These are phyloP conservation scores for Drosophila borealis DNA, from an alignment of 2,888 invertebrate genomes.

Conservation along the genomic window DNA sequence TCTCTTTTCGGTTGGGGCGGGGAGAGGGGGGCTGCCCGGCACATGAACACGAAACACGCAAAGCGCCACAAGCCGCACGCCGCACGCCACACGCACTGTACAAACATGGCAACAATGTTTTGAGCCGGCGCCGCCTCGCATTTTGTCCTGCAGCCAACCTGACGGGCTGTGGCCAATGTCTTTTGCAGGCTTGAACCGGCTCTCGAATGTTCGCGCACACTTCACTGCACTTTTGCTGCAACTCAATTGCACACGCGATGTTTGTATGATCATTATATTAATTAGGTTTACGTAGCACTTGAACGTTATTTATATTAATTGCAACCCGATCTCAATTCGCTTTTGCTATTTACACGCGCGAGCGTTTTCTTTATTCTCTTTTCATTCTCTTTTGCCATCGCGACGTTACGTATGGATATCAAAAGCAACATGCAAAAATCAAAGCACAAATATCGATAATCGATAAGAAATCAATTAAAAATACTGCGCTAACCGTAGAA, in stretches of 20 bases:
- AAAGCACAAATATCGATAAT: neutral
- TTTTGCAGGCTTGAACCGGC: neutral
- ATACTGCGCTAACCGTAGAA: neutral
- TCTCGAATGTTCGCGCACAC: no score
- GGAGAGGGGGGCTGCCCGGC: constrained; percentile 1
- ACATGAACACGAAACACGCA: constrained; percentile 15
- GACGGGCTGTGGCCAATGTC: constrained; percentile 1
- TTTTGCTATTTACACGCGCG: neutral
- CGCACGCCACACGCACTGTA: constrained; percentile 21
- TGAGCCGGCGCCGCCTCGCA: constrained; percentile 2
- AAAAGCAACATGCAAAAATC: neutral
- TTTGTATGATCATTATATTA: no score
- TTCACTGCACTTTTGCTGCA: no score
- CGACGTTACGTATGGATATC: no score
- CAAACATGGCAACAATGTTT: constrained; percentile 32
- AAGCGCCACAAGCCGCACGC: constrained; percentile 22
- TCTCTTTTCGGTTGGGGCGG: neutral
- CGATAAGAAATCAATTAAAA: neutral
- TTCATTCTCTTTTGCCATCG: neutral
- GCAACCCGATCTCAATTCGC: neutral
- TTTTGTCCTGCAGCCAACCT: constrained; percentile 7
- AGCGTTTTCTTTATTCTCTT: neutral
- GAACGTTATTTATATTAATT: neutral
- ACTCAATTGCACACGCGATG: no score
- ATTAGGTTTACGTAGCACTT: no score